A percentile compares a stretch with the other conserved stretches of the same genome.
Conservation (phyloP, 2,113 vertebrate species). For the Sakesphorus luctuosus region DNA sequence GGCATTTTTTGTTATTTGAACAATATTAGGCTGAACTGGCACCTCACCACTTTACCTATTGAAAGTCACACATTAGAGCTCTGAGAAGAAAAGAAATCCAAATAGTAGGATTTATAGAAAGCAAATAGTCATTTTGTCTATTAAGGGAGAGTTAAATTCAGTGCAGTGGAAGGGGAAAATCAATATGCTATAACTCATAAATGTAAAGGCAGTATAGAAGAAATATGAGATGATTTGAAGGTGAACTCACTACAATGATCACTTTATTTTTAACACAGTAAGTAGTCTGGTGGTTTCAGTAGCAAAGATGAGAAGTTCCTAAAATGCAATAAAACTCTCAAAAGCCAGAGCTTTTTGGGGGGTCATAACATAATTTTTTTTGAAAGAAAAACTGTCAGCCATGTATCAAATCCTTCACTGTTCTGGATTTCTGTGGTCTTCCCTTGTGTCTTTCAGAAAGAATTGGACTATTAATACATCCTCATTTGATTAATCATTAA, state of each 20-base stretch:
- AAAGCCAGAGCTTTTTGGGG: neutral
- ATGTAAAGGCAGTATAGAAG: conserved; percentile 16
- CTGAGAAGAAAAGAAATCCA: conserved; percentile 4
- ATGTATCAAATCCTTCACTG: neutral
- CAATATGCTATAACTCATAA: conserved; percentile 32
- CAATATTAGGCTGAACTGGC: conserved; percentile 5
- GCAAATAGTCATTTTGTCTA: conserved; percentile 44
- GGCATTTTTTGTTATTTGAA: neutral
- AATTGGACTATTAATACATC: neutral
- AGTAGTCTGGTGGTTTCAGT: neutral
- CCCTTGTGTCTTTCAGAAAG: neutral
- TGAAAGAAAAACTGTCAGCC: neutral
- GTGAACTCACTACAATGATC: conserved; percentile 1
- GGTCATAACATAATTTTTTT: neutral
- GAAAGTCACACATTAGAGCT: conserved; percentile 20
- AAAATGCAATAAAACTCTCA: neutral
- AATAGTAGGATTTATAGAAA: conserved; percentile 17
- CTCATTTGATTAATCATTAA: neutral
- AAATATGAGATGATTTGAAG: conserved; percentile 24
- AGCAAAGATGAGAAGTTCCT: neutral
- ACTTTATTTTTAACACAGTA: conserved; percentile 28
- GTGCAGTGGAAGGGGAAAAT: neutral
- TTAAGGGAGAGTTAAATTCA: conserved; percentile 8
- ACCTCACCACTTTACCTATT: conserved; percentile 13
- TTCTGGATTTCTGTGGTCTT: neutral